Evolutionary conservation across 2,888 invertebrate genomes (phyloP).

Genomic region (Hyles lineata): DNA sequence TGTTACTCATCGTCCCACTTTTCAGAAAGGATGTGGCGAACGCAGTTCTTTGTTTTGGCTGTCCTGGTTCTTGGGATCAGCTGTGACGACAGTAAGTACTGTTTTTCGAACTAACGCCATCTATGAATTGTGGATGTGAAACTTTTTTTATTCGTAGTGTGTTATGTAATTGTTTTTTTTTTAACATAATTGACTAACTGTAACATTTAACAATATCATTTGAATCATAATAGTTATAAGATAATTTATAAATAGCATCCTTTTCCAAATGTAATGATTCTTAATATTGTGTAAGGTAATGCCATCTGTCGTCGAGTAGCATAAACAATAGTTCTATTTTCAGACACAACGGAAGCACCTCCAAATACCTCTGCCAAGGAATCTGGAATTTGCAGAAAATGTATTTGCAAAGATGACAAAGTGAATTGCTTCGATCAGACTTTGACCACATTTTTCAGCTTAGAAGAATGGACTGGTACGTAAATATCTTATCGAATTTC

Average conservation of each 20-base stretch:
- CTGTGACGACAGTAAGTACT: background rate
- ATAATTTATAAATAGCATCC: background rate
- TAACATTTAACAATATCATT: background rate
- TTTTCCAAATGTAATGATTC: background rate
- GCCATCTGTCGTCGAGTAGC: conserved; percentile 43
- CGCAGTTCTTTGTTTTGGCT: background rate
- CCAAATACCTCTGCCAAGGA: conserved; percentile 48
- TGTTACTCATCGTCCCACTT: conserved; percentile 19
- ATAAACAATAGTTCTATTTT: conserved; percentile 46
- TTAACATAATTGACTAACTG: too few species aligned
- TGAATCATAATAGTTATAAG: background rate
- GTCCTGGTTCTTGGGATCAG: background rate
- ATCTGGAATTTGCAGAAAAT: conserved; percentile 81
- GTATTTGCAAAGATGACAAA: conserved; percentile 76
- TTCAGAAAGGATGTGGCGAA: conserved; percentile 12
- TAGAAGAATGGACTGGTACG: conserved; percentile 83
- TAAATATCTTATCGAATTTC: background rate
- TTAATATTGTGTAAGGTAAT: background rate
- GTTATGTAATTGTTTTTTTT: background rate
- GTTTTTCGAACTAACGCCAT: background rate
- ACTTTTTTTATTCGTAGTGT: background rate
- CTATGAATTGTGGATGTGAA: background rate
- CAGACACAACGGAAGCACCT: conserved; percentile 36
- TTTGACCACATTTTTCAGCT: conserved; percentile 78
- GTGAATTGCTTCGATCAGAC: conserved; percentile 84